Evolutionary conservation across 2,888 invertebrate species (phyloP).

Genomic region (Dolichopus griseipennis): DNA sequence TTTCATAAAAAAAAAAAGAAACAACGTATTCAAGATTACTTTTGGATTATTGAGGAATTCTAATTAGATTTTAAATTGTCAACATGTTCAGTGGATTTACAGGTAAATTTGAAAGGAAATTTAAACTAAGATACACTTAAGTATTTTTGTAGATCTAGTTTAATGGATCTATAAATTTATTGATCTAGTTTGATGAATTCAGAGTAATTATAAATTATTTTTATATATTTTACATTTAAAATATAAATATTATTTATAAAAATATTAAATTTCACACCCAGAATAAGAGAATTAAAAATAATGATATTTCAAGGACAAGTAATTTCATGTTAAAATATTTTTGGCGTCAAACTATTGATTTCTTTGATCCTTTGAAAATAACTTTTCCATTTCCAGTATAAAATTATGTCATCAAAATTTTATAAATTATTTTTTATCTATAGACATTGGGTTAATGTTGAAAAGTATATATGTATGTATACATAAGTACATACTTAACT

Average conservation of each 20-base stretch:
- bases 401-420: background rate
- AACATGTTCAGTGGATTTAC: slow-evolving; percentile 20
- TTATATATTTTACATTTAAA: no score
- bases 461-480: no score
- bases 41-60: background rate
- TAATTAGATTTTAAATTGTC: background rate
- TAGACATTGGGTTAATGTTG: no score
- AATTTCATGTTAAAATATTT: background rate
- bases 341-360: slow-evolving; percentile 3
- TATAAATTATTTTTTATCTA: no score
- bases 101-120: slow-evolving; percentile 14
- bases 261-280: background rate
- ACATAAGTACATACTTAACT: no score
- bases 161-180: no score
- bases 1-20: background rate
- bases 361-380: background rate
- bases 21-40: background rate
- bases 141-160: no score
- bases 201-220: no score
- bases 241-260: no score
- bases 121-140: no score
- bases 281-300: background rate
- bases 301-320: background rate
- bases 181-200: no score
- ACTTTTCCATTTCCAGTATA: background rate